A percentile compares a stretch with the other conserved stretches of the same genome.
These are phyloP conservation scores for Limnephilus marmoratus DNA, from an alignment of 2,888 invertebrate species.

Conservation along the genomic window DNA sequence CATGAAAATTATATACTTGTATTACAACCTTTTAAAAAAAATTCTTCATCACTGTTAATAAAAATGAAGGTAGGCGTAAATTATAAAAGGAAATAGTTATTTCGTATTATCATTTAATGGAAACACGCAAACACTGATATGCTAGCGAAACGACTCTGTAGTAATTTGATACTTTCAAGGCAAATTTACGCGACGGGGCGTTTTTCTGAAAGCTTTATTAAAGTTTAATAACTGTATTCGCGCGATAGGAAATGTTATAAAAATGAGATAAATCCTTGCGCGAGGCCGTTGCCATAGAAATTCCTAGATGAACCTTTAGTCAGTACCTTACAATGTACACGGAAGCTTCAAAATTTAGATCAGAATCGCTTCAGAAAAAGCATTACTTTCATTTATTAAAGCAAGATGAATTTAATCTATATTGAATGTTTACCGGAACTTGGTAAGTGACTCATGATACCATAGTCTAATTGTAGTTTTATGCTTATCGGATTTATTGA, in stretches of 20 bases:
- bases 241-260: conserved; percentile 45
- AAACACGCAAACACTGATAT: not conserved
- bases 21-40: not conserved
- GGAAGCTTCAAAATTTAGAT: not conserved
- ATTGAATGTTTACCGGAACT: not conserved
- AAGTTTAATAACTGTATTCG: conserved; percentile 57
- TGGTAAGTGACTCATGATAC: not conserved
- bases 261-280: conserved; percentile 46
- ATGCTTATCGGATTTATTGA: too few relatives aligned
- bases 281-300: not conserved
- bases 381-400: not conserved
- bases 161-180: conserved; percentile 38
- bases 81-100: not conserved
- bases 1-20: too few relatives aligned
- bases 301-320: not conserved
- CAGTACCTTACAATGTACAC: not conserved
- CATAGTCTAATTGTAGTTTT: not conserved
- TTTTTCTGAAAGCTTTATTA: conserved; percentile 57
- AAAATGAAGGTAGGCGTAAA: not conserved
- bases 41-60: not conserved
- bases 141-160: conserved; percentile 16
- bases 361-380: not conserved
- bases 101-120: not conserved
- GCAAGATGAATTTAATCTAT: not conserved
- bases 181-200: conserved; percentile 22